Percentiles rank a stretch among this genome's conserved stretches.
phyloP scores from a whole-genome alignment of 2,113 vertebrate species.

The Neodontobutis hainanensis region DNA sequence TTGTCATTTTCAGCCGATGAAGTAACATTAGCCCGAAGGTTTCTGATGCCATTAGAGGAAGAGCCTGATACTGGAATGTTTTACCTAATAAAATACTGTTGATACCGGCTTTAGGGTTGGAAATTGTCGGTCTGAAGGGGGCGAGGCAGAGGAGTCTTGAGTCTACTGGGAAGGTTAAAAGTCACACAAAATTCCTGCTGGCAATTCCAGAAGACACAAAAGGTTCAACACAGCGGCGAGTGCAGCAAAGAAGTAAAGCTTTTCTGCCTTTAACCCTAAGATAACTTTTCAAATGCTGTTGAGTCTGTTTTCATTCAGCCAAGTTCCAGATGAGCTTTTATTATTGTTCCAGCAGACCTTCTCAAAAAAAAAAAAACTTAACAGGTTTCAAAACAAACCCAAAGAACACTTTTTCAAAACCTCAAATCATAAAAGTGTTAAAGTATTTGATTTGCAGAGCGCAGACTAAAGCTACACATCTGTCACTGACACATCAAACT shows the following conservation, averaged over 20 bases:
- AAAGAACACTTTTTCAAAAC: conserved; percentile 16
- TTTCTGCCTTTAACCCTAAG: conserved; percentile 17
- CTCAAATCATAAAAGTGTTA: conserved; percentile 24
- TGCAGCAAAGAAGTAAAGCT: conserved; percentile 34
- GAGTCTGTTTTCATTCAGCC: conserved; percentile 40
- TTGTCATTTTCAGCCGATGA: conserved; percentile 46
- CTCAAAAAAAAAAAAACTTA: conserved; percentile 49
- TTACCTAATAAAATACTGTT: not conserved
- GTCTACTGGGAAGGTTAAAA: conserved; percentile 74
- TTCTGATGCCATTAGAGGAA: conserved; percentile 34
- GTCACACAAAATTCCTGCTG: conserved; percentile 73
- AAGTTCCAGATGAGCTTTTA: conserved; percentile 48
- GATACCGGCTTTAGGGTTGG: conserved; percentile 23
- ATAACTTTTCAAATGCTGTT: conserved; percentile 31
- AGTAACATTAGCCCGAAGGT: conserved; percentile 27
- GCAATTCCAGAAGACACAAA: conserved; percentile 68
- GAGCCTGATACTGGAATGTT: conserved; percentile 4
- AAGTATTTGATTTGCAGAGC: conserved; percentile 27
- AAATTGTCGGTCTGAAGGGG: conserved; percentile 24
- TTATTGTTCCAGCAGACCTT: conserved; percentile 24
- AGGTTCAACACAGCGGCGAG: conserved; percentile 65
- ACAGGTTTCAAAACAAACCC: conserved; percentile 33
- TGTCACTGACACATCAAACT: conserved; percentile 66
- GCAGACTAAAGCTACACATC: conserved; percentile 56
- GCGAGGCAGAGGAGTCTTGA: conserved; percentile 34